Evolutionary conservation across 1,140 invertebrate species (phyloP), one percentile per base, ranked within the genome.

Genomic region (Ceratosolen fusciceps): DNA sequence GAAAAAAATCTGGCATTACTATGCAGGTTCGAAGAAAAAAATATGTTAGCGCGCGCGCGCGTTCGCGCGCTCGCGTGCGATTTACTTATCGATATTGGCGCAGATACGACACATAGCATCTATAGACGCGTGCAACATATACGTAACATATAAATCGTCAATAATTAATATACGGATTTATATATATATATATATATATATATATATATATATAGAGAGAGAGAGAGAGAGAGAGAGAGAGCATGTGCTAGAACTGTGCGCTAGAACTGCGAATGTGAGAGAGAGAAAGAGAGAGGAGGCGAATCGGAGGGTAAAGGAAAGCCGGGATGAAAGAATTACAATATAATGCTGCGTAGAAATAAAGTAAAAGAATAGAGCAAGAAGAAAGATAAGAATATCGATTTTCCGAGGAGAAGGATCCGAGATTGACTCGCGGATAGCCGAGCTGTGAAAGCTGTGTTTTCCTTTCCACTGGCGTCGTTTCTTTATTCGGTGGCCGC

Each of bases 1-100:
- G 60, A 71, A 80, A 81, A 74, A 67, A 74, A 75, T 78, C 47
- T 47, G 52, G 43, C 34, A 74, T 78, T 74, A 74, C 60, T 79
- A 75, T 2, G 29, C 7, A 65, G 16, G 47, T 2, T 52, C 49
- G 71, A 34, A 5, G 0, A 56, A 39, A 14, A 31, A 34, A 26
- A 52, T n/a, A n/a, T n/a, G n/a, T n/a, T n/a, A n/a, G n/a, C 31
- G 39, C 19, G 67, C 54, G 10, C 29, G 29, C 24, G 49, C 49
- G 43, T 16, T n/a, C 31, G 39, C 19, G 67, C 54, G 10, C 29
- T 19, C 24, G 49, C 49, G 43, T 16, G 39, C 21, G 24, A 54
- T 19, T 37, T 37, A 62, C 49, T 34, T 34, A 1, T 7, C 3
- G n/a, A 68, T 10, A 43, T 43, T 43, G 29, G 19, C 21, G n/a